These are phyloP conservation scores for Anisognathus igniventris DNA, from an alignment of 2,797 vertebrate species.

Conservation along the genomic window DNA sequence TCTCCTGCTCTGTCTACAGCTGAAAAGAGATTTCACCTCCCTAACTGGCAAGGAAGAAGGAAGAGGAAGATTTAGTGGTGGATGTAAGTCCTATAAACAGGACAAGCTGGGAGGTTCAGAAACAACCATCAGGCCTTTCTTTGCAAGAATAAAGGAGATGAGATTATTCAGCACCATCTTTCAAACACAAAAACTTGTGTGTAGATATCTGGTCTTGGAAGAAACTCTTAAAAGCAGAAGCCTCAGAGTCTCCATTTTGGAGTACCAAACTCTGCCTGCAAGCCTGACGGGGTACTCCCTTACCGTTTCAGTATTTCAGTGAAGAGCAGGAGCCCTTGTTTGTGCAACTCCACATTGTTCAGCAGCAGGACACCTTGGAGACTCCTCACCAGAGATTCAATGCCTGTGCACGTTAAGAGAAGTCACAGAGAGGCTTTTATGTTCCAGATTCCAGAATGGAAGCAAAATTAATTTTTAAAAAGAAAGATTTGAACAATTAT, in stretches of 20 bases:
- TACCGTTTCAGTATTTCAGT: slow-evolving; percentile 88
- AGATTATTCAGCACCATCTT: neutral
- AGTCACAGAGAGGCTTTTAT: neutral
- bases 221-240: neutral
- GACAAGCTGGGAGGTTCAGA: neutral
- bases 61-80: neutral
- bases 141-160: neutral
- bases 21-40: neutral
- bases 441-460: neutral
- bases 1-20: neutral
- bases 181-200: neutral
- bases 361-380: slow-evolving; percentile 79
- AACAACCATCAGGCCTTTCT: neutral
- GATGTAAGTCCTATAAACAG: neutral
- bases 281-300: neutral
- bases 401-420: slow-evolving; percentile 75
- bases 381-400: slow-evolving; percentile 90
- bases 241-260: neutral
- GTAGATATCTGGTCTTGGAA: neutral
- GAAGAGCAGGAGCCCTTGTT: slow-evolving; percentile 88
- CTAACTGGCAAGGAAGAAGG: neutral
- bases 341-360: slow-evolving; percentile 84
- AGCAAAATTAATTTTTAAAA: neutral
- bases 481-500: neutral
- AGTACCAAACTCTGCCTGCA: neutral